Base-by-base conservation (phyloP, 2,888 invertebrate species). In the Chamaedrilus cognettii region DNA sequence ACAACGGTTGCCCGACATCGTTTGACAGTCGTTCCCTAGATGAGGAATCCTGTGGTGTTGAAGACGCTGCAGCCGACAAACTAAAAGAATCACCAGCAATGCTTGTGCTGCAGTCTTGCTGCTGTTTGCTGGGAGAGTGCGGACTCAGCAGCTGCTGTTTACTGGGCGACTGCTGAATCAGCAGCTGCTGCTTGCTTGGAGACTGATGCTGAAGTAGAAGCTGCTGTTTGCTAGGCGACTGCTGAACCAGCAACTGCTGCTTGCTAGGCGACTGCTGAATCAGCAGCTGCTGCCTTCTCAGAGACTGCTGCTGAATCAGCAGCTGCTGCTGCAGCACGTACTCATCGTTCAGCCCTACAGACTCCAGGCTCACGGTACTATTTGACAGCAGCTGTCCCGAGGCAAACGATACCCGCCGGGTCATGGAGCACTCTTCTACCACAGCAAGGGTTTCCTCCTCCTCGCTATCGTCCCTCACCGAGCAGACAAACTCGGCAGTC, bases 281-380 rank as follows among this genome's bases (percentile, higher is more conserved):
- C 42, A 23, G 32, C 31, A 31, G 49, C 50, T 52, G 42, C 35
- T 49, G 15, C 2, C 33, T n/a, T n/a, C n/a, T n/a, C n/a, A n/a
- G n/a, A n/a, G n/a, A n/a, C n/a, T n/a, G 35, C n/a, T 11, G 26
- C 60, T 55, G 56, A 3, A 50, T 11, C 7, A 11, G 7, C 15
- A 62, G n/a, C n/a, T n/a, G 31, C 49, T 66, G 50, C 19, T 70
- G 65, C n/a, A 66, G 58, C 5, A 68, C 56, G 56, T 62, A 68
- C 76, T 90, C 90, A 77, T 93, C 93, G 79, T 92, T 93, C 15
- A 94, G 86, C 74, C 90, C 90, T 4, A 91, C 90, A 77, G 91
- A 92, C 76, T 92, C 72, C 42, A 85, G 75, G 72, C 83, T 82
- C 31, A 86, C 92, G 15, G 92, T 91, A 79, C 93, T 93, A 79